Evolutionary conservation across 2,113 vertebrate species (phyloP).

Genomic region (Carollia perspicillata): DNA sequence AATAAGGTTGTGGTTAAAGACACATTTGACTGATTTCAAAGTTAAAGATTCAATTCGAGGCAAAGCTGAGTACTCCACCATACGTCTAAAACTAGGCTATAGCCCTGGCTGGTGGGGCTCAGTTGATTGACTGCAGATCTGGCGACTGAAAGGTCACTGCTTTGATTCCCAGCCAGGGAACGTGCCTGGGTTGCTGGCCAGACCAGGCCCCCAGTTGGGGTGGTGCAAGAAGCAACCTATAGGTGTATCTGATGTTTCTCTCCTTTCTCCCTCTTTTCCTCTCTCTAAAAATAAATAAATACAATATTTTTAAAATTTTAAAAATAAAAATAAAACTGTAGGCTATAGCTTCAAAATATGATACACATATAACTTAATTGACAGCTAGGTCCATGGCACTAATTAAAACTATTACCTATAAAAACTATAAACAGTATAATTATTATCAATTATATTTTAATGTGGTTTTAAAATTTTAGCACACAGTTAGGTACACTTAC

Average conservation of each 20-base stretch:
- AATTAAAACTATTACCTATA: background rate
- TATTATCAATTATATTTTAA: background rate
- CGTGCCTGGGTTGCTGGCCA: too few relatives aligned
- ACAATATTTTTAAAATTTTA: too few relatives aligned
- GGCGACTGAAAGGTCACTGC: too few relatives aligned
- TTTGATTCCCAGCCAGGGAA: too few relatives aligned
- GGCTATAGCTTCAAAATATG: background rate
- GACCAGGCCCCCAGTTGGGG: too few relatives aligned
- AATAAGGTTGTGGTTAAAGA: background rate
- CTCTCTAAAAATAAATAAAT: too few relatives aligned
- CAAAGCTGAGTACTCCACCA: fast-evolving
- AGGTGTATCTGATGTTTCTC: too few relatives aligned
- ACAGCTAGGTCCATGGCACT: background rate
- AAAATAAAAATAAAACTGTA: background rate
- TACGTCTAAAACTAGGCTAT: background rate
- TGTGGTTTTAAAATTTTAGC: background rate
- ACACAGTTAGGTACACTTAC: background rate
- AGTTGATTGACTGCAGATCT: too few relatives aligned
- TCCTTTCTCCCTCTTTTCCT: too few relatives aligned
- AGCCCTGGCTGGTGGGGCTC: too few relatives aligned
- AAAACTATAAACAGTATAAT: background rate
- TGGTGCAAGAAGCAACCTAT: too few relatives aligned
- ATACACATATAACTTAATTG: background rate
- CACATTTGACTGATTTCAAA: background rate
- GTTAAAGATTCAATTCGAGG: background rate